Evolutionary conservation across 2,113 vertebrate genomes (phyloP).

Genomic region (Pithys albifrons): DNA sequence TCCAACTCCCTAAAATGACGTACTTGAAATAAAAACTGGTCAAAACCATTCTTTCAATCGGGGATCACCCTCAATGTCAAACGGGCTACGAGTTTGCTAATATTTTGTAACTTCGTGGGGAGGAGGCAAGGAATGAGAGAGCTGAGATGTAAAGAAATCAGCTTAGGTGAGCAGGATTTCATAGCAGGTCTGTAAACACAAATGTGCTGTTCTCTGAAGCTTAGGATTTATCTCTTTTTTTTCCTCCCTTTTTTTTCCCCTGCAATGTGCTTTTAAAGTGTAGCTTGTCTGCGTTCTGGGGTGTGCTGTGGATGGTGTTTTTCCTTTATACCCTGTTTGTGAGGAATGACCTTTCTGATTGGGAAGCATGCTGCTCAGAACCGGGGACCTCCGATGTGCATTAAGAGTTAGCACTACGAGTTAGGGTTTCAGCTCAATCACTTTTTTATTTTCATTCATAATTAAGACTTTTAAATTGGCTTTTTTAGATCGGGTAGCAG

Average conservation of each 20-base stretch:
- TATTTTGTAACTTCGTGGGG: slow-evolving; percentile 66
- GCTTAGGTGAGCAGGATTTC: slow-evolving; percentile 54
- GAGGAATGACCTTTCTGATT: slow-evolving; percentile 71
- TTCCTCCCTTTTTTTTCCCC: not conserved
- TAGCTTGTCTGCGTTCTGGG: slow-evolving; percentile 48
- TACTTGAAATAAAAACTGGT: slow-evolving; percentile 78
- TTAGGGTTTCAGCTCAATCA: not conserved
- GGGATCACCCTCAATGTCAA: slow-evolving; percentile 70
- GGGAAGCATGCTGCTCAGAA: slow-evolving; percentile 53
- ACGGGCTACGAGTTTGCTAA: slow-evolving; percentile 66
- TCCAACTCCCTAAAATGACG: slow-evolving; percentile 79
- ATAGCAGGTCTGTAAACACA: slow-evolving; percentile 75
- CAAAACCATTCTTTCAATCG: slow-evolving; percentile 61
- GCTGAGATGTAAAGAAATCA: slow-evolving; percentile 60
- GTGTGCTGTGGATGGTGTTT: slow-evolving; percentile 40
- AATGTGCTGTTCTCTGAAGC: slow-evolving; percentile 63
- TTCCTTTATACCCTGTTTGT: slow-evolving; percentile 53
- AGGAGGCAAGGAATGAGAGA: slow-evolving; percentile 43
- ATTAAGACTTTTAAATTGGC: not conserved
- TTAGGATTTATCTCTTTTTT: not conserved
- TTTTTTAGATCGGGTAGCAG: not conserved
- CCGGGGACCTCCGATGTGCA: slow-evolving; percentile 20
- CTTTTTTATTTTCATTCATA: slow-evolving; percentile 33
- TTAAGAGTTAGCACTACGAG: not conserved
- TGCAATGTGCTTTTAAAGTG: slow-evolving; percentile 46